Evolutionary conservation across 2,888 invertebrate genomes (phyloP).

Genomic region (Spilosoma lubricipeda): DNA sequence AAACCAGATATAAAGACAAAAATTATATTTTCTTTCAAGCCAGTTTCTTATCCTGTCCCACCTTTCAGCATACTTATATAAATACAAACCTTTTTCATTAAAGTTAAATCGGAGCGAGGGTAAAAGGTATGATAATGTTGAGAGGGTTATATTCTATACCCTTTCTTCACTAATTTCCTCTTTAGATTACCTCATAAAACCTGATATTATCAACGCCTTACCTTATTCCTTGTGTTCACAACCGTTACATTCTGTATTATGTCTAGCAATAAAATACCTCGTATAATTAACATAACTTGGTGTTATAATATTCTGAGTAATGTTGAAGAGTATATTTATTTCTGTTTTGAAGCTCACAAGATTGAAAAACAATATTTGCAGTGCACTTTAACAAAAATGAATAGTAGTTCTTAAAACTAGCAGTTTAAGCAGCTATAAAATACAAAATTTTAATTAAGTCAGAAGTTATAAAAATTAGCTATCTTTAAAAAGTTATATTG

Average conservation of each 20-base stretch:
- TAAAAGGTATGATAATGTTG: neutral
- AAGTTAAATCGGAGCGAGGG: neutral
- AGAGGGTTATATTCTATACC: neutral
- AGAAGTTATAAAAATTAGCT: too few relatives aligned
- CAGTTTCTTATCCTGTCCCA: neutral
- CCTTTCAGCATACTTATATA: neutral
- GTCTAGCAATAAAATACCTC: constrained; percentile 10
- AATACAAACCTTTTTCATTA: constrained; percentile 2
- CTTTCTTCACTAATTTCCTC: constrained; percentile 6
- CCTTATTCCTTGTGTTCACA: constrained; percentile 13
- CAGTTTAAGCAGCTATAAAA: neutral
- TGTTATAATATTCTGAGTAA: constrained; percentile 1
- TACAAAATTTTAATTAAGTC: neutral
- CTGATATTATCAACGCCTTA: constrained; percentile 14
- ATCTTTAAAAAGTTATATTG: too few relatives aligned
- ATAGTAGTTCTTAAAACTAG: neutral
- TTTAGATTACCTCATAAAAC: constrained; percentile 18
- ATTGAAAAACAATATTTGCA: neutral
- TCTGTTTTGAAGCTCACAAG: neutral
- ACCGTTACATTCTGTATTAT: constrained; percentile 5
- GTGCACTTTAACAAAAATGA: neutral
- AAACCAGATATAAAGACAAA: too few relatives aligned
- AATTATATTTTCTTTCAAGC: neutral
- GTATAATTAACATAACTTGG: constrained; percentile 16
- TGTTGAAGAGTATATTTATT: neutral